These are phyloP conservation scores for Mellilla xanthometata DNA, from an alignment of 2,888 invertebrate species.

Conservation along the genomic window DNA sequence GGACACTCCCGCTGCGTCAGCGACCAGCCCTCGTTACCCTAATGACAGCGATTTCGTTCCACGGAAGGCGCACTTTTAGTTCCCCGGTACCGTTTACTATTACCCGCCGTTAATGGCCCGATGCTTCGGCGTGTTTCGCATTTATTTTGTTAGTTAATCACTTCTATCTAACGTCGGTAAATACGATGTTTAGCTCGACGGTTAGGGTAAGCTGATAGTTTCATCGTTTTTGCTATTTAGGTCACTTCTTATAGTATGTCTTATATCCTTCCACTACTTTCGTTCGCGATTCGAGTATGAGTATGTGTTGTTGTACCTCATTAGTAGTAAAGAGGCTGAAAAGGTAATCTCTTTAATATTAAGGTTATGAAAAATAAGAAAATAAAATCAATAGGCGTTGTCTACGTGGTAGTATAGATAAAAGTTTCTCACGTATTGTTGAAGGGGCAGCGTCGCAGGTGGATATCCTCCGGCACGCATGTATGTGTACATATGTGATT, in stretches of 20 bases:
- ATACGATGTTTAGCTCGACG: slow-evolving; percentile 22
- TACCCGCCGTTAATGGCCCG: slow-evolving; percentile 70
- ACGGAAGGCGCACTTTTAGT: slow-evolving; percentile 71
- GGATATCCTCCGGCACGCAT: slow-evolving; percentile 13
- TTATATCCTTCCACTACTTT: too few species aligned
- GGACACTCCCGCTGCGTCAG: slow-evolving; percentile 68
- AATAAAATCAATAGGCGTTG: too few species aligned
- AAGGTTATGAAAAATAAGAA: too few species aligned
- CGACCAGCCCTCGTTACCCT: slow-evolving; percentile 74
- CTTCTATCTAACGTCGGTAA: slow-evolving; percentile 44
- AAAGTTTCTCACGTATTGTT: slow-evolving; percentile 16
- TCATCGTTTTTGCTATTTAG: slow-evolving; percentile 11
- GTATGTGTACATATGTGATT: slow-evolving; percentile 35
- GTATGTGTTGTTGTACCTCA: too few species aligned
- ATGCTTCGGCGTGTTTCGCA: slow-evolving; percentile 58
- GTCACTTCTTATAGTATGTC: not conserved
- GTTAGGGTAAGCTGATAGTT: slow-evolving; percentile 13
- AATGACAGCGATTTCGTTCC: slow-evolving; percentile 77
- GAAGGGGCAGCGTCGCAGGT: slow-evolving; percentile 22
- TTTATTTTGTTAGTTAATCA: slow-evolving; percentile 63
- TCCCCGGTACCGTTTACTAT: slow-evolving; percentile 68
- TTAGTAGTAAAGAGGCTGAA: too few species aligned
- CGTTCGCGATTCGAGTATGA: too few species aligned
- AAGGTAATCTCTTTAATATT: too few species aligned
- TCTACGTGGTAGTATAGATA: too few species aligned